Base-by-base conservation (phyloP, 2,888 invertebrate species). In the Ormyrus thymus region DNA sequence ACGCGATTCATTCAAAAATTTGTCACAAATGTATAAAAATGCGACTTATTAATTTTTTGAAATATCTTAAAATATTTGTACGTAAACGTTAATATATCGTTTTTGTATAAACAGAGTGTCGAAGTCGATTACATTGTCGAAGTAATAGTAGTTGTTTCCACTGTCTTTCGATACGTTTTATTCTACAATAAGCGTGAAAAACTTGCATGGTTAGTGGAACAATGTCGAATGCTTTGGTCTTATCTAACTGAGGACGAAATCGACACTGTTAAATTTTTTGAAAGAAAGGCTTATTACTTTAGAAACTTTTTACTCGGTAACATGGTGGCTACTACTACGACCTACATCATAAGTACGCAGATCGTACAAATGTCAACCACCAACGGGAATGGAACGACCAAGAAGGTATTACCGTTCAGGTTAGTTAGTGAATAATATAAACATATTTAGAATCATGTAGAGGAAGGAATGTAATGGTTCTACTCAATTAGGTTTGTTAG, bases 201-300 rank as follows among this genome's bases (percentile, higher is more conserved):
- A 6, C 6, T 78, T 8, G 5, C 7, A 0, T 0, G 43, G 46
- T n/a, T 78, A 0, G 45, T 69, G 15, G 13, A 50, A 1, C 9
- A 15, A 7, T 73, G 73, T 55, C 43, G 56, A 10, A 11, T 56
- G 9, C 50, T 78, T n/a, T 78, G 78, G 78, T 4, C 6, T 2
- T 13, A 15, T 6, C 0, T 78, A 6, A 48, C 4, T 2, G 43
- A 11, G 6, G 56, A 56, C 6, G 78, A 78, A 13, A n/a, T 8
- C 6, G 10, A 4, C 1, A 68, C n/a, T 10, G 62, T 72, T 6
- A 61, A 15, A 15, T 1, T 2, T 0, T 78, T 69, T 13, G 73
- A 78, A 51, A 65, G 45, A 43, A 69, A 58, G 8, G 73, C n/a
- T 9, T 66, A 56, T 29, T 73, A 55, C 2, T 15, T 62, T 0